These are phyloP conservation scores for Syngnathoides biaculeatus DNA, from an alignment of 2,113 vertebrate genomes.

Conservation along the genomic window DNA sequence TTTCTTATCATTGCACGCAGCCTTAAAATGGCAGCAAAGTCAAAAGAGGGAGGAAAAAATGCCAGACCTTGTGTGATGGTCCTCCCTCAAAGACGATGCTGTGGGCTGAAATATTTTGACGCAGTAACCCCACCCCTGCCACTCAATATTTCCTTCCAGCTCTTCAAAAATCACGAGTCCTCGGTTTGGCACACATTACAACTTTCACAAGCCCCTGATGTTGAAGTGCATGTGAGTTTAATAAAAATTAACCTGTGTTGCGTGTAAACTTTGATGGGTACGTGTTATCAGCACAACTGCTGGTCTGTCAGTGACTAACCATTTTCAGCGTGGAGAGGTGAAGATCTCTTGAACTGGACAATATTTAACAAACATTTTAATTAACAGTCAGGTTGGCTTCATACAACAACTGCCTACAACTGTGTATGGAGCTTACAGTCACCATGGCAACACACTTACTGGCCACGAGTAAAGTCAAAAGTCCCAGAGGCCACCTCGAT, in stretches of 20 bases:
- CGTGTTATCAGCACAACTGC: background rate
- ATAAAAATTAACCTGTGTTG: background rate
- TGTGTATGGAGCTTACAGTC: conserved; percentile 4
- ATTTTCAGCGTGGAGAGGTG: background rate
- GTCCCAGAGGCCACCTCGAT: conserved; percentile 13
- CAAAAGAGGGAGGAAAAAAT: too few species aligned
- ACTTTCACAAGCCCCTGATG: background rate
- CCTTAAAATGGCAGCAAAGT: too few species aligned
- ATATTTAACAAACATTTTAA: background rate
- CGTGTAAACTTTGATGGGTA: background rate
- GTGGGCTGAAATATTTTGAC: too few species aligned
- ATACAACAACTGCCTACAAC: conserved; percentile 11
- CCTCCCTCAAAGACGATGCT: too few species aligned
- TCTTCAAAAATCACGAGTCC: background rate
- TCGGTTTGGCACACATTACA: background rate
- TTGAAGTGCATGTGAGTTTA: background rate
- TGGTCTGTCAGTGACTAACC: background rate
- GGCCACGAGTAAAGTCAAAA: background rate
- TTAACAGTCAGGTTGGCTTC: background rate
- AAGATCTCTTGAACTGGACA: background rate
- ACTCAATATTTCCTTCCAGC: too few species aligned
- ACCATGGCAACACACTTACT: background rate
- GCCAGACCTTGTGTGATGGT: too few species aligned
- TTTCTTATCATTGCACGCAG: too few species aligned
- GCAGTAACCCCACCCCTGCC: too few species aligned